These are phyloP conservation scores for Sylvia borin DNA, from an alignment of 2,797 vertebrate genomes.

Conservation along the genomic window DNA sequence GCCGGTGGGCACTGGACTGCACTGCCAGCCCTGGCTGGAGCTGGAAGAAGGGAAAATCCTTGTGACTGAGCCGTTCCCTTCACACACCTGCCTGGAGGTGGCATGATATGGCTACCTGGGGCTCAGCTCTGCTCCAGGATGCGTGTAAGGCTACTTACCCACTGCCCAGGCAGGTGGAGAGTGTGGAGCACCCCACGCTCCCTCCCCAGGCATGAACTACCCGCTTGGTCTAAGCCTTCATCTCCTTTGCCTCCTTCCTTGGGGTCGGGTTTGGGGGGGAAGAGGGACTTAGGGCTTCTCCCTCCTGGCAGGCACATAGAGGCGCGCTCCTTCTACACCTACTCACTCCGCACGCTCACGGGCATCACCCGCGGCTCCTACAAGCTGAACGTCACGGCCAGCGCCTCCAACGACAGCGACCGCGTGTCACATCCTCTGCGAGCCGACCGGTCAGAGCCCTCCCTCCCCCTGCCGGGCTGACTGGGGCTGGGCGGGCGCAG, in stretches of 20 bases:
- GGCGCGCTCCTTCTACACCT: slow-evolving; percentile 84
- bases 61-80: slow-evolving; percentile 14
- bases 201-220: not conserved
- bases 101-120: fast-evolving
- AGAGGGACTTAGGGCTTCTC: not conserved
- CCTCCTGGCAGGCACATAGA: slow-evolving; percentile 76
- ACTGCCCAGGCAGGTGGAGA: not conserved
- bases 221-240: not conserved
- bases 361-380: slow-evolving; percentile 76
- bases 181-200: fast-evolving
- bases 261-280: not conserved
- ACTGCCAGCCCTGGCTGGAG: not conserved
- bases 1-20: not conserved
- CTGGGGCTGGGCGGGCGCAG: not conserved
- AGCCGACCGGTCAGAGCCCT: slow-evolving; percentile 80
- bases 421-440: slow-evolving; percentile 56
- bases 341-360: slow-evolving; percentile 82
- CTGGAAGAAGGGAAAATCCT: slow-evolving; percentile 73
- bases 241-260: not conserved
- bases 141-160: fast-evolving
- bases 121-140: not conserved
- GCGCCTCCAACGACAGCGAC: not conserved
- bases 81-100: slow-evolving; percentile 67
- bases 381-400: slow-evolving; percentile 5
- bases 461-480: not conserved